Evolutionary conservation across 2,888 invertebrate species (phyloP).

Genomic region (Lucinisca nassula): DNA sequence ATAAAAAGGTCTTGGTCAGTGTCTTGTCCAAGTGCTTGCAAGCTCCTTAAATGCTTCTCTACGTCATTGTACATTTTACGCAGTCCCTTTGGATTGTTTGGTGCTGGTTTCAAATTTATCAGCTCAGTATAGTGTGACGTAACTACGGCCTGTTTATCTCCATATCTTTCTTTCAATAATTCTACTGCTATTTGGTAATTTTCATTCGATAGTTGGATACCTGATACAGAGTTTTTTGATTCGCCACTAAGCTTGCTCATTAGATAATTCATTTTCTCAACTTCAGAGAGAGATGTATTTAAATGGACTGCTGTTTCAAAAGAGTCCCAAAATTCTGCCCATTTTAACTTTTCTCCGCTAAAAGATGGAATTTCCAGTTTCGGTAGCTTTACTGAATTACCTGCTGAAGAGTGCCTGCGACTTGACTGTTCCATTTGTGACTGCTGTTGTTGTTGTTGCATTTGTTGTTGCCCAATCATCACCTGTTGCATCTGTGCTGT

Average conservation of each 20-base stretch:
- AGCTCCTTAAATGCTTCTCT: slow-evolving; percentile 10
- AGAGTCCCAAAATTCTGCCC: slow-evolving; percentile 18
- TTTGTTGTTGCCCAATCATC: slow-evolving; percentile 5
- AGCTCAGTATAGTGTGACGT: not conserved
- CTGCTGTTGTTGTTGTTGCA: not conserved
- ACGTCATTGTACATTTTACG: not conserved
- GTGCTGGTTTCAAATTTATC: not conserved
- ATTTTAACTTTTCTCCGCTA: not conserved
- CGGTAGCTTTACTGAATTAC: not conserved
- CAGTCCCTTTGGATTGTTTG: not conserved
- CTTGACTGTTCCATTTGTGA: too few relatives aligned
- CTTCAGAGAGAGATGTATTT: not conserved
- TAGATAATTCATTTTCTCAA: slow-evolving; percentile 1
- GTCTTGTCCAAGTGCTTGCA: slow-evolving; percentile 24
- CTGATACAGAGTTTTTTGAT: not conserved
- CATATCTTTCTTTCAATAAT: slow-evolving; percentile 9
- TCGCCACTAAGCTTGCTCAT: slow-evolving; percentile 4
- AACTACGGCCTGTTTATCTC: not conserved
- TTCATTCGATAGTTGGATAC: not conserved
- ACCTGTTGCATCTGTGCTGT: not conserved
- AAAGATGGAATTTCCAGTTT: not conserved
- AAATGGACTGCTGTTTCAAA: not conserved
- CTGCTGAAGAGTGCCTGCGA: too few relatives aligned
- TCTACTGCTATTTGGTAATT: not conserved
- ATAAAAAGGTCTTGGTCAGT: slow-evolving; percentile 41